phyloP scores from a whole-genome alignment of 1,140 invertebrate species.

The Drosophila ogumai region DNA sequence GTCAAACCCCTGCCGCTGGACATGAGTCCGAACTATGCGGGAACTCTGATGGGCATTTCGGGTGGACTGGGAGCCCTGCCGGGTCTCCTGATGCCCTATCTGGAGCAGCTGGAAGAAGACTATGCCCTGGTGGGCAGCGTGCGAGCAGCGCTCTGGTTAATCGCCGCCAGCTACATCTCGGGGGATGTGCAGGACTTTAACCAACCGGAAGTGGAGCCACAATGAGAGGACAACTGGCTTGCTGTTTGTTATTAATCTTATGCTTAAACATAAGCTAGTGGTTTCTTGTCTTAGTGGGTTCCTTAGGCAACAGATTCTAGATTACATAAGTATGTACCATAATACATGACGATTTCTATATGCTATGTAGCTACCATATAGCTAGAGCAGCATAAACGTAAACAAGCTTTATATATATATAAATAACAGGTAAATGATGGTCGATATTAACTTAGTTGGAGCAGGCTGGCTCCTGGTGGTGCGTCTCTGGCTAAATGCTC shows the following conservation, averaged over 20 bases:
- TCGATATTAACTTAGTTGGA: conserved; percentile 54
- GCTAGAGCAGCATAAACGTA: conserved; percentile 57
- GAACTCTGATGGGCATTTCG: conserved; percentile 91
- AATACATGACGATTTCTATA: conserved; percentile 48
- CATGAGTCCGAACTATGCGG: conserved; percentile 91
- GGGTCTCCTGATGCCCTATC: conserved; percentile 42
- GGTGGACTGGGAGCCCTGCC: conserved; percentile 86
- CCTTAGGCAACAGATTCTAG: conserved; percentile 50
- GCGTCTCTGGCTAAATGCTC: conserved; percentile 49
- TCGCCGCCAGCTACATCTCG: conserved; percentile 60
- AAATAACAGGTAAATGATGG: conserved; percentile 54
- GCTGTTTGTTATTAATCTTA: conserved; percentile 42
- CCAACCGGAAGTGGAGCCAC: conserved; percentile 6
- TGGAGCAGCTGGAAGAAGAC: conserved; percentile 48
- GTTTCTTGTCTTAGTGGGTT: conserved; percentile 37
- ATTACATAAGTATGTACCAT: conserved; percentile 42
- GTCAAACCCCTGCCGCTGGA: conserved; percentile 92
- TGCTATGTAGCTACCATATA: conserved; percentile 27
- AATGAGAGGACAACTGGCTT: conserved; percentile 20
- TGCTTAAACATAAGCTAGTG: conserved; percentile 34
- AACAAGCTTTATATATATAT: conserved; percentile 57
- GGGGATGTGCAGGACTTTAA: conserved; percentile 68
- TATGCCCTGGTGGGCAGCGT: conserved; percentile 51
- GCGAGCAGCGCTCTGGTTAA: conserved; percentile 52
- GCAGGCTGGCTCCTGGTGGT: conserved; percentile 24